A percentile compares a stretch with the other conserved stretches of the same genome.
phyloP scores from a whole-genome alignment of 2,113 vertebrate species.

The Tenebrosternarchus preto region DNA sequence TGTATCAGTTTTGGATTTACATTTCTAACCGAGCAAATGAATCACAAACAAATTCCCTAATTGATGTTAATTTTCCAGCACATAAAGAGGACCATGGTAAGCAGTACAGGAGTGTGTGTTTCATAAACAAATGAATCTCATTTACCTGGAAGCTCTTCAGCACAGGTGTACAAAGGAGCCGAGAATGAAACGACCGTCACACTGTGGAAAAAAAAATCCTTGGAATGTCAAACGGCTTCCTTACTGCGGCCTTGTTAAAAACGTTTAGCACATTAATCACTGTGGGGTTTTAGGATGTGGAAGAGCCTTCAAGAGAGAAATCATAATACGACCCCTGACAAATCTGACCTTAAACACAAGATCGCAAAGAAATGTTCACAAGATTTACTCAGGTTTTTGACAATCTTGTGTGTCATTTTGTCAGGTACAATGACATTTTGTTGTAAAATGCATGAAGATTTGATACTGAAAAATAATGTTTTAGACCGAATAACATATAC shows the following conservation, averaged over 20 bases:
- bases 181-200: not conserved
- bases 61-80: not conserved
- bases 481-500: not conserved
- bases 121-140: not conserved
- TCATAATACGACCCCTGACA: not conserved
- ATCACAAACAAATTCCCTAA: not conserved
- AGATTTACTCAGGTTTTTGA: not conserved
- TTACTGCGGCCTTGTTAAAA: not conserved
- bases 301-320: not conserved
- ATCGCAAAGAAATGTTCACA: not conserved
- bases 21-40: not conserved
- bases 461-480: not conserved
- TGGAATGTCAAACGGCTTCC: not conserved
- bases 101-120: not conserved
- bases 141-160: not conserved
- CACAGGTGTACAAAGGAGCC: not conserved
- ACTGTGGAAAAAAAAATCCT: not conserved
- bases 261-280: not conserved
- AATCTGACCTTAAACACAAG: not conserved
- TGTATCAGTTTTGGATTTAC: not conserved
- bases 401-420: not conserved
- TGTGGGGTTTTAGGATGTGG: not conserved
- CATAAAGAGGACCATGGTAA: not conserved
- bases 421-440: too few species aligned
- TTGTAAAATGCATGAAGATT: not conserved